These are phyloP conservation scores for Leucoraja erinaceus DNA, from an alignment of 2,113 vertebrate genomes.

Conservation along the genomic window DNA sequence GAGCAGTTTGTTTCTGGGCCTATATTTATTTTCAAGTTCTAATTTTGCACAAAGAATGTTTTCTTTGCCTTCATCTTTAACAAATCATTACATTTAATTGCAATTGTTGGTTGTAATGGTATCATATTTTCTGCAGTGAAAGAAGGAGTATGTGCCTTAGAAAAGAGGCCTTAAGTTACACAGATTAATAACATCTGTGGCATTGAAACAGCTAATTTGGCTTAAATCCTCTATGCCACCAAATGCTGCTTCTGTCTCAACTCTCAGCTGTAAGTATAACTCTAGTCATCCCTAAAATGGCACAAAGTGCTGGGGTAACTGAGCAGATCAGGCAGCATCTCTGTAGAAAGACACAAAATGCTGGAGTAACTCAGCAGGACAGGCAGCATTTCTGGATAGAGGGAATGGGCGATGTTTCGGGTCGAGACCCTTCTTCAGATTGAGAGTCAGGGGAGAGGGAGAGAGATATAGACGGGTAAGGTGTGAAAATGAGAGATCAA, in stretches of 20 bases:
- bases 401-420: too few relatives aligned
- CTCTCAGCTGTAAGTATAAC: background rate
- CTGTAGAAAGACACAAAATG: too few relatives aligned
- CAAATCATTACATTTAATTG: background rate
- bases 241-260: background rate
- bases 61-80: background rate
- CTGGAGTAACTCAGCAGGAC: too few relatives aligned
- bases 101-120: background rate
- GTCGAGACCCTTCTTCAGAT: too few relatives aligned
- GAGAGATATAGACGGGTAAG: too few relatives aligned
- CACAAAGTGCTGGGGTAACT: too few relatives aligned
- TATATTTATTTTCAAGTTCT: background rate
- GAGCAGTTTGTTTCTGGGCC: background rate
- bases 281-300: background rate
- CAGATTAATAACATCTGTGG: too few relatives aligned
- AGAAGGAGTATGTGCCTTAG: background rate
- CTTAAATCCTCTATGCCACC: background rate
- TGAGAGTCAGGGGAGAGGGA: too few relatives aligned
- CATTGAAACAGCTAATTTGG: background rate
- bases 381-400: too few relatives aligned
- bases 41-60: background rate
- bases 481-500: too few relatives aligned
- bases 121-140: background rate
- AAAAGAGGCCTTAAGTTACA: background rate
- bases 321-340: too few relatives aligned